Conservation (phyloP, 1,140 invertebrate genomes). For the Sarcophaga peregrina region DNA sequence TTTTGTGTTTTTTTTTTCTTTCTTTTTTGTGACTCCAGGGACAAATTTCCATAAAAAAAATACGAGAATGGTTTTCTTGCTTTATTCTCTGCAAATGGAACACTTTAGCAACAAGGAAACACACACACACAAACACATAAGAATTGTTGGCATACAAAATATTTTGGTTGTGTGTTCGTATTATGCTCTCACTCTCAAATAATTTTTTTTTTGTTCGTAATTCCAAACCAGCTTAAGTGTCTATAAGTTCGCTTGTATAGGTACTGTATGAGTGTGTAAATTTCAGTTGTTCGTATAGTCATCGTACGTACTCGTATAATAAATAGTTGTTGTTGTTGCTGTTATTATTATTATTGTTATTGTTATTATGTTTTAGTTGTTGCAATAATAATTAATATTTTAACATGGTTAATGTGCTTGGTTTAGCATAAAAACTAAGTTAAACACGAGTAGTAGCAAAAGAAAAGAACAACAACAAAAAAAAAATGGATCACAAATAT, state of each 20-base stretch:
- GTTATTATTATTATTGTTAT: neutral
- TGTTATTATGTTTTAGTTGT: neutral
- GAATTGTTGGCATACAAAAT: too few species aligned
- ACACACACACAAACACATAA: too few species aligned
- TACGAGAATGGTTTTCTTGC: too few species aligned
- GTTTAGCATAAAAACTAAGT: conserved; percentile 64
- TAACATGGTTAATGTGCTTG: conserved; percentile 64
- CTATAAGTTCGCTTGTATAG: neutral
- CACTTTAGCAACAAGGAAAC: too few species aligned
- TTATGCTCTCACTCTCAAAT: too few species aligned
- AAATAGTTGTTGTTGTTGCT: neutral
- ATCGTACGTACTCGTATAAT: too few species aligned
- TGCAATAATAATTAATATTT: conserved; percentile 55
- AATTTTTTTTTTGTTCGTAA: neutral
- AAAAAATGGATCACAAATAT: conserved; percentile 39
- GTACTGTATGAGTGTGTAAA: neutral
- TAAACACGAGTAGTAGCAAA: neutral
- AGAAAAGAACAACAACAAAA: conserved; percentile 64
- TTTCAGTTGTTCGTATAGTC: too few species aligned
- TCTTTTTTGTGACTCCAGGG: neutral
- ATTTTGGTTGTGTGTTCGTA: too few species aligned
- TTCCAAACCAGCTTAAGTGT: neutral
- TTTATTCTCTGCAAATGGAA: too few species aligned
- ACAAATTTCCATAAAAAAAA: conserved; percentile 4
- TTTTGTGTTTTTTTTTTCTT: neutral